A percentile compares a stretch with the other conserved stretches of the same genome.
Conservation (phyloP, 2,888 invertebrate species). For the Thereva unica region DNA sequence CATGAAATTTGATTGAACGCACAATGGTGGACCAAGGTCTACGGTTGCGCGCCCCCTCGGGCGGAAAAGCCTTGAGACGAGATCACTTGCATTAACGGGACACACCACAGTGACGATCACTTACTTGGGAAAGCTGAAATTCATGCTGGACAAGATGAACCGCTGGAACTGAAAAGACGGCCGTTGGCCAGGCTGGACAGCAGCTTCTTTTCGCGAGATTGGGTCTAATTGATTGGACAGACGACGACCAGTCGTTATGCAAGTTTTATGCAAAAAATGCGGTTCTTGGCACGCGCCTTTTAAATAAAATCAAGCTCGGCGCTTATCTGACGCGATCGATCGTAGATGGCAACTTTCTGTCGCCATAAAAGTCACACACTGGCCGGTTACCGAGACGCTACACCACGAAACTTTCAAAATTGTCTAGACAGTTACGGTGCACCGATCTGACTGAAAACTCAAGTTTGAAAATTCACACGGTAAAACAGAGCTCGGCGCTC, state of each 20-base stretch:
- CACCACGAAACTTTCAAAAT: conserved; percentile 32
- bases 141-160: too few relatives aligned
- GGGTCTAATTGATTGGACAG: too few relatives aligned
- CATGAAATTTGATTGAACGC: too few relatives aligned
- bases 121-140: too few relatives aligned
- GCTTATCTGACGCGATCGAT: conserved; percentile 30
- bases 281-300: conserved; percentile 13
- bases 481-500: conserved; percentile 5
- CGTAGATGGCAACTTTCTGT: conserved; percentile 30
- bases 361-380: conserved; percentile 2
- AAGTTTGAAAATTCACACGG: conserved; percentile 15
- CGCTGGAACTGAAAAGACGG: too few relatives aligned
- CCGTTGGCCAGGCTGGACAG: too few relatives aligned
- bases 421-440: conserved; percentile 27
- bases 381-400: conserved; percentile 21
- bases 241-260: conserved; percentile 6
- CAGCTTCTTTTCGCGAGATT: too few relatives aligned
- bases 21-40: too few relatives aligned
- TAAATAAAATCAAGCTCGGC: conserved; percentile 11
- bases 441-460: conserved; percentile 10
- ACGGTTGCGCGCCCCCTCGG: too few relatives aligned
- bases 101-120: too few relatives aligned
- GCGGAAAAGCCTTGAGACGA: too few relatives aligned
- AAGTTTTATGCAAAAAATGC: conserved; percentile 7
- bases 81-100: too few relatives aligned